phyloP scores from a whole-genome alignment of 2,888 invertebrate species.

The Acrocyrtus sp. region DNA sequence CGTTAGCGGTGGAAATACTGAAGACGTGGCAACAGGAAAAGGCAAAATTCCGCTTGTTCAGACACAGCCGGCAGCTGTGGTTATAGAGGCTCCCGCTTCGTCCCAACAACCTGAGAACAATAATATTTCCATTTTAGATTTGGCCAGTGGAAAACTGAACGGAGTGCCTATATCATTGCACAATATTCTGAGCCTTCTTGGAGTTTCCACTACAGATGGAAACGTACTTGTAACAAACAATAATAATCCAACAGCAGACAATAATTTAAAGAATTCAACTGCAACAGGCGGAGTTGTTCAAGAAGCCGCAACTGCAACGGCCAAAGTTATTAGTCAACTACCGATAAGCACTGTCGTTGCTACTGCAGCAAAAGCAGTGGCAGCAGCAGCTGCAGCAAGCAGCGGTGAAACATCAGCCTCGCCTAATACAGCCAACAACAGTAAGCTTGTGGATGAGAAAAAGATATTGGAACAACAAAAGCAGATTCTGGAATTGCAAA shows the following conservation, averaged over 20 bases:
- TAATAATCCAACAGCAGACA: slow-evolving; percentile 16
- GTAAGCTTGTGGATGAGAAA: slow-evolving; percentile 71
- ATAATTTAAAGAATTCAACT: slow-evolving; percentile 36
- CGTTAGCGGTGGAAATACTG: slow-evolving; percentile 15
- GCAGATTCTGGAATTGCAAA: slow-evolving; percentile 87
- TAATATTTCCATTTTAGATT: slow-evolving; percentile 32
- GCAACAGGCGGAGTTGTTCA: background rate
- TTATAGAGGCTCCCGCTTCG: slow-evolving; percentile 11
- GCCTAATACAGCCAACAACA: background rate
- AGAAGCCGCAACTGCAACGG: slow-evolving; percentile 11
- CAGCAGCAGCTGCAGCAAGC: too few species aligned
- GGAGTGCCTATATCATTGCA: slow-evolving; percentile 33
- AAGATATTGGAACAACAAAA: slow-evolving; percentile 85
- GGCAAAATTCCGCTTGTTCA: background rate
- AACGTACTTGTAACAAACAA: slow-evolving; percentile 8
- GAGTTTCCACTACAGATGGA: slow-evolving; percentile 9
- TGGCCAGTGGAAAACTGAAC: slow-evolving; percentile 23
- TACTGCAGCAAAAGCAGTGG: slow-evolving; percentile 19
- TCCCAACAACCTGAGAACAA: slow-evolving; percentile 15
- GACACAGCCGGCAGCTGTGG: slow-evolving; percentile 3
- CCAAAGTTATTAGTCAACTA: slow-evolving; percentile 30
- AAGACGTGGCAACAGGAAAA: slow-evolving; percentile 16
- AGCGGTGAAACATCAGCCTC: background rate
- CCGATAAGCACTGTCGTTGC: slow-evolving; percentile 38
- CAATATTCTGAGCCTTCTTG: slow-evolving; percentile 33